These are phyloP conservation scores for Melangyna quadrimaculata DNA, from an alignment of 2,888 invertebrate genomes.

Conservation along the genomic window DNA sequence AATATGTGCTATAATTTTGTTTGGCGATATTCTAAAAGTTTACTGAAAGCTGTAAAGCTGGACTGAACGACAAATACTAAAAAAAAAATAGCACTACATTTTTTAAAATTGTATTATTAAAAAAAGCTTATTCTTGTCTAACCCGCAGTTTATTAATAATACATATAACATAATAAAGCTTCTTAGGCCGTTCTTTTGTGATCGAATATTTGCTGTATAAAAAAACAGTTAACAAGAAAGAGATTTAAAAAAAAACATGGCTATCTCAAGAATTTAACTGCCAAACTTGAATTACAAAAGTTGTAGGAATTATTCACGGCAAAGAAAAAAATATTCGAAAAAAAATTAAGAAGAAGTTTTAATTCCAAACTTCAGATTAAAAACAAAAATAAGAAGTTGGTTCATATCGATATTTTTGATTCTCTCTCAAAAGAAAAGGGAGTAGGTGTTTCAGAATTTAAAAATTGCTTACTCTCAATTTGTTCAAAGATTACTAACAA, in stretches of 20 bases:
- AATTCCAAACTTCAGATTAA: neutral
- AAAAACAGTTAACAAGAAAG: neutral
- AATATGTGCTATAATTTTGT: neutral
- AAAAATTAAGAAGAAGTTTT: no score
- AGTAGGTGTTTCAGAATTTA: neutral
- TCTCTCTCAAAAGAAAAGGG: neutral
- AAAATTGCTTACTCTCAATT: neutral
- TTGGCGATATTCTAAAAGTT: neutral
- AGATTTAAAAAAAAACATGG: neutral
- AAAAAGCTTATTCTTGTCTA: neutral
- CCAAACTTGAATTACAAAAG: neutral
- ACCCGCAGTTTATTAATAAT: neutral
- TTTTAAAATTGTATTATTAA: neutral
- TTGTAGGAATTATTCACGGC: neutral
- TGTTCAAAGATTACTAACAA: neutral
- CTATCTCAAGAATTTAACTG: no score
- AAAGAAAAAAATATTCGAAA: no score
- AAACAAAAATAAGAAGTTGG: neutral
- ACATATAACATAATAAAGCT: neutral
- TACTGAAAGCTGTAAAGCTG: neutral
- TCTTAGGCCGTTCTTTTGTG: no score
- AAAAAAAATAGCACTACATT: neutral
- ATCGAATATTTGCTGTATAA: neutral
- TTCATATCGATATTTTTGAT: neutral
- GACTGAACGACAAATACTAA: neutral